Conservation (phyloP, 2,888 invertebrate genomes). For the Lamproptera curius region DNA sequence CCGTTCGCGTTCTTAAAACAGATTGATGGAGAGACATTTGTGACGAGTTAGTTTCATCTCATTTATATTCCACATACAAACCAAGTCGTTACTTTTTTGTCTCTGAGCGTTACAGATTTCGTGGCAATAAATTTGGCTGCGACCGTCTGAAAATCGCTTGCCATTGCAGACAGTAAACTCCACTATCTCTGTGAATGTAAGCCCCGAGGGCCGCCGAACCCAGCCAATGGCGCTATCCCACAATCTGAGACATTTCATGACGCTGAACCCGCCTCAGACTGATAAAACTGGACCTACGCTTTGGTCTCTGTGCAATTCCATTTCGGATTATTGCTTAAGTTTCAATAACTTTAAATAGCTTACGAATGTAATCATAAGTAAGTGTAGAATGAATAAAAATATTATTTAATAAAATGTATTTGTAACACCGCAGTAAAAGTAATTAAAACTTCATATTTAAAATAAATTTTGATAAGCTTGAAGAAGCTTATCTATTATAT, state of each 20-base stretch:
- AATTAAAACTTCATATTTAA: too few species aligned
- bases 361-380: too few species aligned
- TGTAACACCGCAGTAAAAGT: too few species aligned
- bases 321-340: neutral
- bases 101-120: neutral
- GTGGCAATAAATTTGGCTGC: conserved; percentile 9
- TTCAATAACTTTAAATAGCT: neutral
- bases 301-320: conserved; percentile 3
- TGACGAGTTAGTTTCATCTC: too few species aligned
- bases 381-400: too few species aligned
- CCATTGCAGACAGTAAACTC: conserved; percentile 11
- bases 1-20: too few species aligned
- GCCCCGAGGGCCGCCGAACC: conserved; percentile 7
- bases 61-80: conserved; percentile 1
- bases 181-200: conserved; percentile 11
- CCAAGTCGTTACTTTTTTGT: neutral
- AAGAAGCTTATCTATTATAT: too few species aligned
- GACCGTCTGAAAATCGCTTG: conserved; percentile 12
- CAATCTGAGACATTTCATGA: conserved; percentile 17
- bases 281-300: conserved; percentile 4
- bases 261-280: conserved; percentile 4
- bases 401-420: too few species aligned
- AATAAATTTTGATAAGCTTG: too few species aligned
- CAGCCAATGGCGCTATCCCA: conserved; percentile 13
- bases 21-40: too few species aligned